Evolutionary conservation across 1,140 invertebrate genomes (phyloP), one percentile per base, ranked within the genome.

Genomic region (Drosophila ficusphila): DNA sequence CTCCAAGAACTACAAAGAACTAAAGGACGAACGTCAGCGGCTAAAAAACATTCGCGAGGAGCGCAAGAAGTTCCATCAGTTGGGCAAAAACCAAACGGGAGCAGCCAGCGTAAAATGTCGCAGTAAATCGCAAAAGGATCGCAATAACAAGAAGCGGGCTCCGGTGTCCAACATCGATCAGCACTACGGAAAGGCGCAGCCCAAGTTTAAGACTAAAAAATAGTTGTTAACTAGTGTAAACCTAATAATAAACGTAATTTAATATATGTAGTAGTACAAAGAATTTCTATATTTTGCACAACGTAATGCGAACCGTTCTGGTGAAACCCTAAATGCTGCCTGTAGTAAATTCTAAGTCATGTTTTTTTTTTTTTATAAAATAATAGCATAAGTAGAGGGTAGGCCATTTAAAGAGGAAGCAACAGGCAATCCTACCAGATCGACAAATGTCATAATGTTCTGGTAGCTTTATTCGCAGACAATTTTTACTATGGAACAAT

Each of bases 1-100:
- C 25, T 89, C 79, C 16, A 92, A 91, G 48, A 95, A 94, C 88
- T 95, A 95, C 67, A 95, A 95, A 79, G 89, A 92, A 11, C 51
- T 93, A 18, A 58, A 92, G 76, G 73, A 88, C 83, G 78, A 92
- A 68, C 83, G 86, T 19, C 90, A 91, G 31, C 79, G 92, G 19
- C 61, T 92, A 34, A 90, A 91, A 56, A 44, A 89, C 23, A 83
- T 76, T 16, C 75, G 91, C 21, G 82, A 92, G 34, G 78, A 90
- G 27, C 61, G 76, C 12, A 91, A 92, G 31, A 92, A 93, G 31
- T 90, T 93, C 7, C 89, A 91, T 62, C 91, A 92, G 61, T 49
- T 92, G 56, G 92, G 92, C 11, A 93, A 93, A 79, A 93, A 92
- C 70, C 79, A 88, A 60, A 49, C 91, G 2, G 93, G 92, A 5